These are phyloP conservation scores for Corythornis leucogaster DNA, from an alignment of 2,797 vertebrate genomes.

Conservation along the genomic window DNA sequence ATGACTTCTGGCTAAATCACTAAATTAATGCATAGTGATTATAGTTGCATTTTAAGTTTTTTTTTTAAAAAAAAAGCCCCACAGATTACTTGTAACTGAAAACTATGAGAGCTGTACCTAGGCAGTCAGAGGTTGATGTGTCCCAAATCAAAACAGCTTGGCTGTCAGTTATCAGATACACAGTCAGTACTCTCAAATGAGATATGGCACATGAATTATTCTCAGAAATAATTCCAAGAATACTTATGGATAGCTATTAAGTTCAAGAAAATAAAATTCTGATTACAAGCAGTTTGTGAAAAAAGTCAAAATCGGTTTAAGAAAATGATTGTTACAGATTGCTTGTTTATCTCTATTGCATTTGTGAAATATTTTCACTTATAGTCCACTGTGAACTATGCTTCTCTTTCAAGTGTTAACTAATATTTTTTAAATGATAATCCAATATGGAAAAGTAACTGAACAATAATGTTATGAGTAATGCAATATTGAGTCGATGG, in stretches of 20 bases:
- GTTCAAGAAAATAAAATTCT: conserved; percentile 2
- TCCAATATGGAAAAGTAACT: conserved; percentile 12
- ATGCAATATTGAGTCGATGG: neutral
- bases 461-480: neutral
- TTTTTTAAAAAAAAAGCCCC: neutral
- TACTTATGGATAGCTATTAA: neutral
- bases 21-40: neutral
- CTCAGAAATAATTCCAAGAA: conserved; percentile 5
- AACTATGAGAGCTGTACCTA: neutral
- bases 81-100: neutral
- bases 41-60: neutral
- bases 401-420: neutral
- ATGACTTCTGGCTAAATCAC: neutral
- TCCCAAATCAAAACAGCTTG: neutral
- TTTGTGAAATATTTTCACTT: conserved; percentile 9
- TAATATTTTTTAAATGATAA: neutral
- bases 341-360: neutral
- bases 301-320: conserved; percentile 1
- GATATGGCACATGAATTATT: neutral
- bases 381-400: neutral
- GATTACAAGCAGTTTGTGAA: neutral
- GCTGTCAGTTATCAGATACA: neutral
- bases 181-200: neutral
- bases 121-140: neutral
- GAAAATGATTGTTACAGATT: conserved; percentile 17